Conservation (phyloP, 2,888 invertebrate genomes). For the Epinotia brunnichana region DNA sequence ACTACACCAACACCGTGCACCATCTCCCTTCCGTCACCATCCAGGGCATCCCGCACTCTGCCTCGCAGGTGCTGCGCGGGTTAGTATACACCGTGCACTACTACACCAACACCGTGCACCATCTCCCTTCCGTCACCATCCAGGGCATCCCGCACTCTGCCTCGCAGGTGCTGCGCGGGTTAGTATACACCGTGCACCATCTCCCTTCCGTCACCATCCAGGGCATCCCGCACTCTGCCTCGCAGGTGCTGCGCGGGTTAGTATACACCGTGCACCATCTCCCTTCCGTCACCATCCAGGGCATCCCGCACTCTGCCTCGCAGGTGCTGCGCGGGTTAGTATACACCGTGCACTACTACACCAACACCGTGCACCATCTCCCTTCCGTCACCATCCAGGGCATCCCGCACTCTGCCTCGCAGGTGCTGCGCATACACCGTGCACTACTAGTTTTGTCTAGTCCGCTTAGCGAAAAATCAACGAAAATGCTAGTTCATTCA, state of each 20-base stretch:
- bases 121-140: background rate
- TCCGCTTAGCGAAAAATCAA: too few relatives aligned
- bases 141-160: conserved; percentile 3
- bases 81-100: conserved; percentile 67
- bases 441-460: too few relatives aligned
- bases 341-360: conserved; percentile 58
- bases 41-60: conserved; percentile 3
- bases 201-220: conserved; percentile 5
- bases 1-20: conserved; percentile 40
- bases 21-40: conserved; percentile 1
- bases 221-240: background rate
- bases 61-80: conserved; percentile 53
- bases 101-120: too few relatives aligned
- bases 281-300: too few relatives aligned
- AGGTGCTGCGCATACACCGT: background rate
- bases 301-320: too few relatives aligned
- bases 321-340: too few relatives aligned
- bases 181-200: conserved; percentile 51
- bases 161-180: conserved; percentile 54
- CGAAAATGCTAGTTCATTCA: too few relatives aligned
- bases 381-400: conserved; percentile 76
- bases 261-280: conserved; percentile 51
- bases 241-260: conserved; percentile 53
- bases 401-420: conserved; percentile 66
- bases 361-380: conserved; percentile 63